Evolutionary conservation across 2,888 invertebrate genomes (phyloP).

Genomic region (Ischnura elegans): DNA sequence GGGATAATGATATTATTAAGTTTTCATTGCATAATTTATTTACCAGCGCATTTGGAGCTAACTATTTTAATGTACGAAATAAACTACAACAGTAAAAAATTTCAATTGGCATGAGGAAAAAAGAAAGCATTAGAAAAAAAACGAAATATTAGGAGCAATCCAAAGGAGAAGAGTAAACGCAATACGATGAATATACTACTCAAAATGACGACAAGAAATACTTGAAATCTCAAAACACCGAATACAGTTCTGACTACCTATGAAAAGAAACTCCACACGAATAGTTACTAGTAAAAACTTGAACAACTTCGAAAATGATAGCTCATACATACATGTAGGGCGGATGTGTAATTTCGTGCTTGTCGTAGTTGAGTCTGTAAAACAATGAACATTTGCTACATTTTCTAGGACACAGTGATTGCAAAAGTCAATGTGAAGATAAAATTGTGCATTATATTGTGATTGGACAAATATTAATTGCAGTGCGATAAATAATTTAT

Average conservation of each 20-base stretch:
- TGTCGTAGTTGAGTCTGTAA: constrained; percentile 57
- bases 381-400: constrained; percentile 59
- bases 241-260: constrained; percentile 24
- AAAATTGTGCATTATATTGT: constrained; percentile 3
- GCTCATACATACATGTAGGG: constrained; percentile 59
- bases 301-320: constrained; percentile 52
- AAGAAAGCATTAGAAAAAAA: neutral
- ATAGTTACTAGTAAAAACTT: neutral
- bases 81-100: neutral
- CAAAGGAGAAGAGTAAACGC: neutral
- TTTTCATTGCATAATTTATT: too few species aligned
- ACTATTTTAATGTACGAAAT: too few species aligned
- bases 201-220: constrained; percentile 21
- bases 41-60: too few species aligned
- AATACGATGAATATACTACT: neutral
- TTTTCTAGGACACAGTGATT: constrained; percentile 3
- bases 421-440: neutral
- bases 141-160: neutral
- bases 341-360: constrained; percentile 63
- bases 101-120: neutral
- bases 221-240: neutral
- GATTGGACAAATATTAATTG: constrained; percentile 5
- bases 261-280: constrained; percentile 33
- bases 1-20: too few species aligned
- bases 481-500: neutral